Evolutionary conservation across 2,113 vertebrate genomes (phyloP), one percentile per base, ranked within the genome.

Genomic region (Ctenomys sociabilis): DNA sequence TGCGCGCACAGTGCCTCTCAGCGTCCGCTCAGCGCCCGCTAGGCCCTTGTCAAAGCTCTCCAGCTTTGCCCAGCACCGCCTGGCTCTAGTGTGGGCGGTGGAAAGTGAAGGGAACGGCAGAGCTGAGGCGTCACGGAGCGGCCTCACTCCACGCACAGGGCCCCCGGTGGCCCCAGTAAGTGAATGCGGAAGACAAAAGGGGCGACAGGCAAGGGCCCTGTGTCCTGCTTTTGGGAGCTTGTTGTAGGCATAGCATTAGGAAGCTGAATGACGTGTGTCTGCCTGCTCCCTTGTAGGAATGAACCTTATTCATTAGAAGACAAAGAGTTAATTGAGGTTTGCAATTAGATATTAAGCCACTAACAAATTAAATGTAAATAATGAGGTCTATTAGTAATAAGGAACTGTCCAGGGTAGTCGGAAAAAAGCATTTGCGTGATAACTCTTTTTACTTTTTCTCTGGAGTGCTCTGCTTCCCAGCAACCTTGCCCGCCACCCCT

Each of bases 181-280:
- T 10, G 9, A 66, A 0, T 24, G 21, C 10, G 26, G 40, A 3
- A 35, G 21, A 10, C 30, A 70, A 3, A 24, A 88, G 35, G 13
- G 59, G 21, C 0, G 0, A n/a, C 0, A 37, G 0, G 1, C 0
- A 3, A 0, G n/a, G 52, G 5, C 5, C 35, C 72, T 49, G 72
- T 32, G 21, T 32, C 83, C 84, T 12, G 78, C 7, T 40, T 22
- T 19, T 12, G 22, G 4, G 63, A 83, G 37, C 0, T 7, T 11
- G 59, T 7, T 10, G 6, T 5, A 1, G 81, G 45, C 0, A 0
- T 3, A 19, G 5, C 1, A 26, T 10, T 3, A 54, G 63, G n/a
- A 14, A 19, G 13, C 21, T 2, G n/a, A 40, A 11, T 0, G 35
- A 6, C 2, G 1, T 0, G 3, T 3, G 28, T 59, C 37, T 64